Base-by-base conservation (phyloP, 1,140 invertebrate species). In the Dryas iulia region DNA sequence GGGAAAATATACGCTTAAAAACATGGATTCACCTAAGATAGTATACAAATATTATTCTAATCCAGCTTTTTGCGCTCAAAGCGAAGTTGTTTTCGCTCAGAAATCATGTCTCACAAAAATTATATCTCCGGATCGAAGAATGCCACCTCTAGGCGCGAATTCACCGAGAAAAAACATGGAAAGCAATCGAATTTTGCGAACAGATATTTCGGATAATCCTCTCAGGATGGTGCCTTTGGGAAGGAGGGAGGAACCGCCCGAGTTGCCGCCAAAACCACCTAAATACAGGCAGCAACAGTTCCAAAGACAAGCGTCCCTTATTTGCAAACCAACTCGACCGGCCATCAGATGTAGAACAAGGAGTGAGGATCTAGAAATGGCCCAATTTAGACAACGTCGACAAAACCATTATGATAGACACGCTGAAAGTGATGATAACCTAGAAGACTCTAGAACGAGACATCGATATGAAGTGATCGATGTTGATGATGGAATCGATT, bases 31-130 rank as follows among this genome's bases (percentile, higher is more conserved):
- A 6, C 91, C 92, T 33, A 92, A 90, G 75, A 92, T 92, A 8
- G 85, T 92, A 0, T 92, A 92, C 78, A 92, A 92, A 77, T 92
- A 95, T 74, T 96, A 96, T 78, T 94, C 95, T 1, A 96, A 96
- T 77, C 95, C 95, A 12, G 95, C 95, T 0, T 96, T 96, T 76
- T 96, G 95, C 80, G 93, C 94, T 12, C 94, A 96, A 86, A 96
- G 95, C 77, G 96, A 96, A 78, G 95, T 93, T 54, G 84, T 91
- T 12, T 92, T 91, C 75, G 85, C 81, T 10, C 86, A 93, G 66
- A 91, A 90, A 71, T 73, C 84, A 82, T 89, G 89, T 24, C 68
- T 87, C 6, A 85, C 89, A 4, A 87, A 84, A 61, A 79, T 88
- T 0, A 65, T 82, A 0, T 73, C 86, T 21, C 89, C 85, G 8